Evolutionary conservation across 2,797 vertebrate species (phyloP).

Genomic region (Phyllotis vaccarum): DNA sequence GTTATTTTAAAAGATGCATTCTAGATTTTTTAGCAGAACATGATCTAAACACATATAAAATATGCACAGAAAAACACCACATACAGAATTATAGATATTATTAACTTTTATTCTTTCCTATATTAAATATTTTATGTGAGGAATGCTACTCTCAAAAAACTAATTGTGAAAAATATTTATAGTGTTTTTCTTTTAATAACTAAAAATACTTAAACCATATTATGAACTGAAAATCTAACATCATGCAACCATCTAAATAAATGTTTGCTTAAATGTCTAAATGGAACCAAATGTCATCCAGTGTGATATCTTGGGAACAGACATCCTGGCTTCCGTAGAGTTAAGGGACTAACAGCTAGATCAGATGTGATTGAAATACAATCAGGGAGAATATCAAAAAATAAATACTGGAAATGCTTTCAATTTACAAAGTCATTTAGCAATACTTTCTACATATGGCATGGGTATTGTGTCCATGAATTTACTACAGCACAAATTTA

Average conservation of each 20-base stretch:
- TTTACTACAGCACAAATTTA: background rate
- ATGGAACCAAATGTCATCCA: slow-evolving; percentile 79
- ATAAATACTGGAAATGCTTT: slow-evolving; percentile 11
- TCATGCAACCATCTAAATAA: slow-evolving; percentile 80
- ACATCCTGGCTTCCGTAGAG: slow-evolving; percentile 77
- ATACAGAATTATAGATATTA: slow-evolving; percentile 28
- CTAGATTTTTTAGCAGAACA: background rate
- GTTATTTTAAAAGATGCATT: slow-evolving; percentile 3
- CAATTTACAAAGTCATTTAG: slow-evolving; percentile 30
- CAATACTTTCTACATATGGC: background rate
- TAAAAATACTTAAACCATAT: slow-evolving; percentile 68
- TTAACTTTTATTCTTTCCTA: slow-evolving; percentile 27
- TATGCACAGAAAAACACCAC: slow-evolving; percentile 15
- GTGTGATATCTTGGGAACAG: slow-evolving; percentile 74
- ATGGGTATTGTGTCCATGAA: background rate
- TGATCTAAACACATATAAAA: slow-evolving; percentile 51
- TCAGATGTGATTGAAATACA: slow-evolving; percentile 48
- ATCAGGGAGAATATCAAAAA: background rate
- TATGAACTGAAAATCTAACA: slow-evolving; percentile 74
- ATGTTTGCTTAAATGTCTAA: slow-evolving; percentile 79
- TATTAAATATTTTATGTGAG: background rate
- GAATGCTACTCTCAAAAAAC: slow-evolving; percentile 32
- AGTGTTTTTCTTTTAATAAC: slow-evolving; percentile 66
- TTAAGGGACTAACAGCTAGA: slow-evolving; percentile 74
- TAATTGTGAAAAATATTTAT: slow-evolving; percentile 48